Base-by-base conservation (phyloP, 1,140 invertebrate genomes). In the Frieseomelitta varia region DNA sequence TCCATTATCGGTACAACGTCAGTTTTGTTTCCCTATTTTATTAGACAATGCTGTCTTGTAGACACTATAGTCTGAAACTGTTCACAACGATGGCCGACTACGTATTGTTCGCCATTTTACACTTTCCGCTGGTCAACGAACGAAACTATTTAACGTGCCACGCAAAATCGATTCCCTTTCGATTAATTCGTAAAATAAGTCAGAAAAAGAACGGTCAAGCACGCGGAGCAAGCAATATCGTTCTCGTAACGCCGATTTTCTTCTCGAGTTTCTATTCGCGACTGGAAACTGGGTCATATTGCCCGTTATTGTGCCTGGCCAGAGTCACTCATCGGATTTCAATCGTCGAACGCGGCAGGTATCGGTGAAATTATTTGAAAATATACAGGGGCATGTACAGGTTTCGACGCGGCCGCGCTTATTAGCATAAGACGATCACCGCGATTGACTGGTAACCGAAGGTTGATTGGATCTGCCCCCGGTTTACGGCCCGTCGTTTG, bases 391-490 rank as follows among this genome's bases (percentile, higher is more conserved):
- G 4, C 27, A 21, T 1, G 24, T 39, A 14, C 21, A 47, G 39
- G 39, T 53, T 19, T 27, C 63, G 53, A 79, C 63, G 85, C 79
- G 79, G 84, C 58, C 63, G 80, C 58, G 63, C 76, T 39, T 63
- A 87, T 88, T 88, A 88, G 74, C 85, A 87, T 88, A 85, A 87
- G 30, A 53, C 53, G 77, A 81, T 87, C 27, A 76, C 68, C 61
- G 73, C 74, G 79, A 89, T 88, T 86, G 79, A 88, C 87, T 89
- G 55, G 84, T 89, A 88, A 88, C 84, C 76, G 73, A 88, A 88
- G 87, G 80, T 86, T 89, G 87, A 89, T 89, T 89, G 87, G 84
- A 88, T 86, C 76, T 61, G 39, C 79, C 39, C 53, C 71, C 61
- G 39, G 39, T 89, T 89, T 89, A 89, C 76, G 79, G 83, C 72